Evolutionary conservation across 2,113 vertebrate genomes (phyloP), one percentile per base, ranked within the genome.

Genomic region (Desmodus rotundus): DNA sequence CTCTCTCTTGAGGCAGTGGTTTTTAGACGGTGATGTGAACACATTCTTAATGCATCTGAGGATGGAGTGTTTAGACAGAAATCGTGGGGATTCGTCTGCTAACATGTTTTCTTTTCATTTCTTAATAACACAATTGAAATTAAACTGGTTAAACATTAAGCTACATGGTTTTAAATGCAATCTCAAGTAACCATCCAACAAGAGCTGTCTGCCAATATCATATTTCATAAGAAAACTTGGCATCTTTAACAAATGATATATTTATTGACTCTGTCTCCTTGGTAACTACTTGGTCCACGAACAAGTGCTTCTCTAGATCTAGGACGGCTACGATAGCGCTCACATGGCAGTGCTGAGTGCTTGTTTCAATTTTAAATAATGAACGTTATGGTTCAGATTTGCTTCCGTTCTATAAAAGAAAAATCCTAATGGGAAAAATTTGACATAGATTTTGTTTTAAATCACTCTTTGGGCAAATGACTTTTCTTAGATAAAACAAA

Each of bases 201-300:
- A 58, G 73, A 76, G 63, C 38, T 92, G 81, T 86, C 73, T 95
- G 81, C 84, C 96, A 95, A 95, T 85, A 87, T 97, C 77, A 88
- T 95, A 93, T 93, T 97, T 95, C 97, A 95, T 87, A 96, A 86
- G 90, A 97, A 97, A 91, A 91, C 68, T 92, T 97, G 96, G 94
- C 96, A 65, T 94, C 26, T 63, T 45, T 91, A 77, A 88, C 77
- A 94, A 85, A 87, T 92, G 45, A 65, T 89, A 63, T 92, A 95
- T 97, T 96, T 97, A 97, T 96, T 96, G 91, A 91, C 84, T 86
- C 61, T 50, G 0, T 97, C 93, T 97, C 95, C 96, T 96, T 94
- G 93, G 95, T 89, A 96, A 97, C 96, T 63, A n/a, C 41, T 96
- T 97, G 67, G 93, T 96, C 77, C 82, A 58, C n/a, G 61, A 89